phyloP scores from a whole-genome alignment of 2,888 invertebrate species.

The Aspidiotus rigidus region DNA sequence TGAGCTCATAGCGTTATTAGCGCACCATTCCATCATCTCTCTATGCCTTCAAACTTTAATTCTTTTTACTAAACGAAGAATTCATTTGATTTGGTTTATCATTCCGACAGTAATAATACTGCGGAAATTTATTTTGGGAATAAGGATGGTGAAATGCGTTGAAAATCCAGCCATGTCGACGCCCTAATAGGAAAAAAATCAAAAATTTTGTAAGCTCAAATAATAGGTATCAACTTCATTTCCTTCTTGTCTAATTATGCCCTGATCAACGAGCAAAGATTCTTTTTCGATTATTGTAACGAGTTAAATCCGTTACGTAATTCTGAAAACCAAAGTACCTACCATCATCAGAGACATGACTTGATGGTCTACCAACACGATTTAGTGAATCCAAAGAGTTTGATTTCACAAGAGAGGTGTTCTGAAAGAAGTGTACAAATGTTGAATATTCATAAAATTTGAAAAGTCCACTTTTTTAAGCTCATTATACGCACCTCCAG shows the following conservation, averaged over 20 bases:
- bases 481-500: neutral
- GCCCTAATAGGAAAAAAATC: constrained; percentile 10
- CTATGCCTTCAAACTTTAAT: neutral
- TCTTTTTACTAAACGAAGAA: constrained; percentile 6
- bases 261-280: no score
- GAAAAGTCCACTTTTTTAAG: neutral
- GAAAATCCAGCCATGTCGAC: constrained; percentile 35
- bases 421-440: constrained; percentile 36
- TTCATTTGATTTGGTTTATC: constrained; percentile 24
- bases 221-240: neutral
- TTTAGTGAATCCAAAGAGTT: constrained; percentile 50
- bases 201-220: neutral
- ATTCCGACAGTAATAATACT: constrained; percentile 34
- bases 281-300: neutral
- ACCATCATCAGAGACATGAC: constrained; percentile 46
- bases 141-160: constrained; percentile 23
- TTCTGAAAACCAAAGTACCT: constrained; percentile 20
- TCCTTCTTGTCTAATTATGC: no score
- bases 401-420: constrained; percentile 37
- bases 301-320: neutral
- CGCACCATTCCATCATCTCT: no score
- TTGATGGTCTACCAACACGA: constrained; percentile 41
- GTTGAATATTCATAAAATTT: constrained; percentile 6
- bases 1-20: no score
- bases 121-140: constrained; percentile 34